These are phyloP conservation scores for Meandrusa payeni DNA, from an alignment of 2,888 invertebrate genomes.

Conservation along the genomic window DNA sequence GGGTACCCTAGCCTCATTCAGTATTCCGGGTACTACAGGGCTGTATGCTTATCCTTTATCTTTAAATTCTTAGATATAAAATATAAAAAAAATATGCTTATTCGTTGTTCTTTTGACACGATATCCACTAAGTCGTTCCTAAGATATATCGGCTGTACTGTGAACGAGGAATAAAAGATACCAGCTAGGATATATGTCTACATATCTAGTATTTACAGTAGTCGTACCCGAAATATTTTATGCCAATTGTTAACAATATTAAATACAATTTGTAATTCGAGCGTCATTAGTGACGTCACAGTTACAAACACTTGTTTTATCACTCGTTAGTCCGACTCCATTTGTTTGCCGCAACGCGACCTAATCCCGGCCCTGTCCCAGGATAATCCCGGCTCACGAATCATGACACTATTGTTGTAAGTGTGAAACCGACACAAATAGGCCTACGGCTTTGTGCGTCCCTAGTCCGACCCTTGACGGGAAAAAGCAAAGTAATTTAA, in stretches of 20 bases:
- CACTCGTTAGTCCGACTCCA: slow-evolving; percentile 63
- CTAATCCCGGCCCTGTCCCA: slow-evolving; percentile 71
- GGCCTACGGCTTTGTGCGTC: slow-evolving; percentile 61
- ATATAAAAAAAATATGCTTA: too few species aligned
- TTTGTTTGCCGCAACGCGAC: slow-evolving; percentile 77
- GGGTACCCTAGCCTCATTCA: too few species aligned
- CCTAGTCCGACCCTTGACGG: slow-evolving; percentile 30
- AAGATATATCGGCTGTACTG: too few species aligned
- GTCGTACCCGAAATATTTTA: too few species aligned
- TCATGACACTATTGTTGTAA: slow-evolving; percentile 81
- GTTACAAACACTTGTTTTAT: slow-evolving; percentile 56
- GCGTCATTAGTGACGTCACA: slow-evolving; percentile 55
- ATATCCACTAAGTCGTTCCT: too few species aligned
- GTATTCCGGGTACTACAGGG: too few species aligned
- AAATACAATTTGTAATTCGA: slow-evolving; percentile 58
- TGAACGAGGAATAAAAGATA: too few species aligned
- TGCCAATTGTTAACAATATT: slow-evolving; percentile 36
- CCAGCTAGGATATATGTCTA: too few species aligned
- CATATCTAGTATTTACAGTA: too few species aligned
- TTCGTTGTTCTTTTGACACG: too few species aligned
- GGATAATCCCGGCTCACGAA: slow-evolving; percentile 79
- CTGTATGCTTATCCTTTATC: too few species aligned
- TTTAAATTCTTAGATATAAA: too few species aligned
- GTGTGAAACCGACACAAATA: slow-evolving; percentile 81
- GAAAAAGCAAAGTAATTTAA: slow-evolving; percentile 29